Percentiles rank a stretch among this genome's conserved stretches.
Evolutionary conservation across 2,888 invertebrate species (phyloP).

Genomic region (Ctena decussata): DNA sequence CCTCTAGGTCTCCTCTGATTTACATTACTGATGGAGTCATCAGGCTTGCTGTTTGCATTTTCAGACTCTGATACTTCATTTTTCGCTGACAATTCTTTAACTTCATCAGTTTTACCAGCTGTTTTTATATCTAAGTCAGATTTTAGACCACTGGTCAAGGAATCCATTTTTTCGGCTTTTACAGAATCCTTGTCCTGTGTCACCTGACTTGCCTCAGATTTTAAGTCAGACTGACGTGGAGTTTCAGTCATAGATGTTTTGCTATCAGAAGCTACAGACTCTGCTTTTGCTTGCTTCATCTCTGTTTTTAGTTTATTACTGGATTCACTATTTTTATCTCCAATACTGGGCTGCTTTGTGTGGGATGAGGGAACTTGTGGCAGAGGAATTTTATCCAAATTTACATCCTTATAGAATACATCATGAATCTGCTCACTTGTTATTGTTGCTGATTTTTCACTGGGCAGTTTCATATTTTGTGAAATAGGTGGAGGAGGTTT

Average conservation of each 20-base stretch:
- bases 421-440: background rate
- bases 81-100: background rate
- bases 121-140: background rate
- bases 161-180: too few relatives aligned
- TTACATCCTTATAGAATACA: background rate
- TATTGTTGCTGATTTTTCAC: background rate
- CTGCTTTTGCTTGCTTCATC: background rate
- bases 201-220: too few relatives aligned
- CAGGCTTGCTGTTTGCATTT: background rate
- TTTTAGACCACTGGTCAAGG: background rate
- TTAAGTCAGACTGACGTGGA: too few relatives aligned
- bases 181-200: too few relatives aligned
- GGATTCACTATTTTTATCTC: background rate
- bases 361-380: background rate
- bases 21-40: background rate
- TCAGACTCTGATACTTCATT: background rate
- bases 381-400: background rate
- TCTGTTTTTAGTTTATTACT: background rate
- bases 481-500: constrained; percentile 67
- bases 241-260: background rate
- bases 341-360: background rate
- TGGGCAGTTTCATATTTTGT: constrained; percentile 22
- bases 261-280: background rate
- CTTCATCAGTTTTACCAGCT: background rate
- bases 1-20: constrained; percentile 24